A percentile compares a stretch with the other conserved stretches of the same genome.
These are phyloP conservation scores for Thysanoteuthis rhombus DNA, from an alignment of 2,888 invertebrate species.

Conservation along the genomic window DNA sequence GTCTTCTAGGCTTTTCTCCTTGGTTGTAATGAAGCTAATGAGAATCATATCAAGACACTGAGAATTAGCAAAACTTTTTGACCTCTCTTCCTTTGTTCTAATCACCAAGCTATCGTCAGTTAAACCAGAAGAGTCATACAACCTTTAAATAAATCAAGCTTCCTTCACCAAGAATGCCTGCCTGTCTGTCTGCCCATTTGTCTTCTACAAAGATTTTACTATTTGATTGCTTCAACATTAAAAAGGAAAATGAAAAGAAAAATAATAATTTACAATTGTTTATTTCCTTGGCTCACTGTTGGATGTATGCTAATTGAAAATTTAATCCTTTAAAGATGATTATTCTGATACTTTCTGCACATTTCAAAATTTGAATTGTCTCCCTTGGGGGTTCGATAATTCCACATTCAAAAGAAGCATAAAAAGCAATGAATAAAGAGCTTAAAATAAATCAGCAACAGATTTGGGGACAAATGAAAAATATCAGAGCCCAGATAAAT, in stretches of 20 bases:
- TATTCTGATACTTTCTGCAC: slow-evolving; percentile 12
- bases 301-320: slow-evolving; percentile 12
- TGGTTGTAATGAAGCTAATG: no score
- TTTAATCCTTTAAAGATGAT: slow-evolving; percentile 12
- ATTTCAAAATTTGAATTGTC: slow-evolving; percentile 12
- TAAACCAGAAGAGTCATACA: neutral
- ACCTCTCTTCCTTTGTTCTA: no score
- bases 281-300: neutral
- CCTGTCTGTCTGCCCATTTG: neutral
- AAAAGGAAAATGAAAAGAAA: neutral
- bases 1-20: no score
- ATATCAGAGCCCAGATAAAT: neutral
- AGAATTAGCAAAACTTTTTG: no score
- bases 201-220: neutral
- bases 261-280: neutral
- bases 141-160: neutral
- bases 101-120: neutral
- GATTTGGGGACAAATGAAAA: slow-evolving; percentile 12
- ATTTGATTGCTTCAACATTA: slow-evolving; percentile 12
- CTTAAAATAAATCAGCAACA: neutral
- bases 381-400: neutral
- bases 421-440: neutral
- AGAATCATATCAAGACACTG: no score
- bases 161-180: neutral
- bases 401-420: neutral